phyloP scores from a whole-genome alignment of 2,113 vertebrate species.

The Corythornis cristatus region DNA sequence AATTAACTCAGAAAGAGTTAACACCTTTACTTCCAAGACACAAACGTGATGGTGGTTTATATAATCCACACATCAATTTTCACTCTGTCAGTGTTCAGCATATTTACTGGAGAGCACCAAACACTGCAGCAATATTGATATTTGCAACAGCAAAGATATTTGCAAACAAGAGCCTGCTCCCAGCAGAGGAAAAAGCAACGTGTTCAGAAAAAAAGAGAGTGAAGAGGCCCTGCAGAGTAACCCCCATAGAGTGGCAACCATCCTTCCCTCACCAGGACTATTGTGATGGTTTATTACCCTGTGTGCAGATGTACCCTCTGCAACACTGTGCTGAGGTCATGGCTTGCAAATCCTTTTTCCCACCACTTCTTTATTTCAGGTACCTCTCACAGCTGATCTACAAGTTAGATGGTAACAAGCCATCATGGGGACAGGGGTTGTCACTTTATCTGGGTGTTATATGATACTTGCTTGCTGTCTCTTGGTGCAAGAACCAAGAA shows the following conservation, averaged over 20 bases:
- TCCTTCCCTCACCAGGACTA: background rate
- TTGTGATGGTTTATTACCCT: accelerated
- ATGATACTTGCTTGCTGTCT: accelerated
- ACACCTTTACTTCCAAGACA: conserved; percentile 7
- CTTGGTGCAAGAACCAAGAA: background rate
- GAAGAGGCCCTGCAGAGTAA: background rate
- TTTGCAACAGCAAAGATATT: background rate
- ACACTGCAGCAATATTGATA: conserved; percentile 5
- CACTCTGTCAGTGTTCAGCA: background rate
- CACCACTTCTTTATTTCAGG: accelerated
- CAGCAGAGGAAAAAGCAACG: accelerated
- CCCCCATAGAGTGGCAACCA: background rate
- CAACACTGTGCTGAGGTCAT: accelerated
- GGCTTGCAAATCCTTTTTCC: background rate
- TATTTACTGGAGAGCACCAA: background rate
- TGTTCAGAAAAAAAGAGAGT: background rate
- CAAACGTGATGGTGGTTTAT: background rate
- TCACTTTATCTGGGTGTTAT: too few relatives aligned
- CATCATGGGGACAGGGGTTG: background rate
- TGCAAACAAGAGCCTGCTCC: background rate
- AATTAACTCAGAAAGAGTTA: conserved; percentile 34
- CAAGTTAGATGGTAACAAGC: background rate
- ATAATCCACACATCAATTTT: background rate
- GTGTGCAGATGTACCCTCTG: accelerated
- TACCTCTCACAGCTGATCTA: background rate